These are phyloP conservation scores for Anabacerthia variegaticeps DNA, from an alignment of 2,797 vertebrate genomes.

Conservation along the genomic window DNA sequence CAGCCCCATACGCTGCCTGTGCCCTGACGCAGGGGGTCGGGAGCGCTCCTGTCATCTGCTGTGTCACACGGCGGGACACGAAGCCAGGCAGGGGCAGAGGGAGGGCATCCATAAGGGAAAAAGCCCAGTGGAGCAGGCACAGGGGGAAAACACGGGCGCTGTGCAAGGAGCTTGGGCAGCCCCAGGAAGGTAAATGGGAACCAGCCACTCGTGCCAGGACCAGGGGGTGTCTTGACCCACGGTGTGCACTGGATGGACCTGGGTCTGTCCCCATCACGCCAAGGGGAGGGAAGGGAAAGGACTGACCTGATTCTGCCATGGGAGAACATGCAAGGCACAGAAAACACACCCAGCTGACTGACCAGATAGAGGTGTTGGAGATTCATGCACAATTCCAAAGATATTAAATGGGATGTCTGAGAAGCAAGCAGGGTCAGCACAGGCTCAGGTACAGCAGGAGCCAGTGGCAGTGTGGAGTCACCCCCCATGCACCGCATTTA, in stretches of 20 bases:
- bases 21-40: conserved; percentile 38
- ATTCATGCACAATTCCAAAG: not conserved
- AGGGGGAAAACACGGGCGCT: rapidly evolving
- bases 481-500: not conserved
- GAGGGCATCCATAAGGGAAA: not conserved
- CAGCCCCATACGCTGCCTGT: conserved; percentile 31
- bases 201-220: not conserved
- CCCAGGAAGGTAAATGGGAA: not conserved
- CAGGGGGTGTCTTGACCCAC: not conserved
- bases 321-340: not conserved
- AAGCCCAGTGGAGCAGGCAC: rapidly evolving
- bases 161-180: not conserved
- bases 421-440: not conserved
- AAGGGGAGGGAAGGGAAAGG: rapidly evolving
- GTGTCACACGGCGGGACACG: not conserved
- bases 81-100: not conserved
- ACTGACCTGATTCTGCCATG: not conserved
- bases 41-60: not conserved
- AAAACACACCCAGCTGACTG: not conserved
- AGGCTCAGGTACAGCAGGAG: not conserved
- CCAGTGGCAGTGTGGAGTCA: not conserved
- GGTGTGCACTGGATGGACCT: not conserved
- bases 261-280: not conserved
- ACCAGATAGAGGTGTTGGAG: not conserved
- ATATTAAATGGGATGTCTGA: rapidly evolving